These are phyloP conservation scores for Saccopteryx leptura DNA, from an alignment of 2,113 vertebrate species.

Conservation along the genomic window DNA sequence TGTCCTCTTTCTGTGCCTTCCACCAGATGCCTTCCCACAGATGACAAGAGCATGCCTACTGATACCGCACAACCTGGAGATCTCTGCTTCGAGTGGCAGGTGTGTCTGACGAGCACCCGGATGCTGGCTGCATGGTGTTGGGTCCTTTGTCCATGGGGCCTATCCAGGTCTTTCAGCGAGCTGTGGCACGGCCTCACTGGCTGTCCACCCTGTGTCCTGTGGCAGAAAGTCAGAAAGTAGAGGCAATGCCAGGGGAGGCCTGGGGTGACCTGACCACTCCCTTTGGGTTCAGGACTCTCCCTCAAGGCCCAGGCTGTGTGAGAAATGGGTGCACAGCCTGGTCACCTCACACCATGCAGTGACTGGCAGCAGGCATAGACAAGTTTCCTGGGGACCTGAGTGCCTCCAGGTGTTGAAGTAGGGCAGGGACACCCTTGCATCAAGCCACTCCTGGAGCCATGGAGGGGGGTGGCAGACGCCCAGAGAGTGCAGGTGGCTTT, in stretches of 20 bases:
- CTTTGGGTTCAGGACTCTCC: neutral
- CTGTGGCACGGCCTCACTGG: neutral
- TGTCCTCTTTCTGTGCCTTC: neutral
- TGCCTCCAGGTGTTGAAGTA: neutral
- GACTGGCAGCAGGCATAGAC: neutral
- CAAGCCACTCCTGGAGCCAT: neutral
- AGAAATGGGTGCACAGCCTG: neutral
- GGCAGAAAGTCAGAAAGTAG: neutral
- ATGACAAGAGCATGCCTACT: neutral
- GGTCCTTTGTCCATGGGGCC: accelerated
- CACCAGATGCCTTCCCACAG: neutral
- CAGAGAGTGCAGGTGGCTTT: neutral
- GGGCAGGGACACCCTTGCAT: neutral
- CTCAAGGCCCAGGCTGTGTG: neutral
- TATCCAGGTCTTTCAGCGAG: neutral
- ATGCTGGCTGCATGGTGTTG: neutral
- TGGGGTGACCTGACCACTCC: neutral
- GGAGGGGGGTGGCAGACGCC: neutral
- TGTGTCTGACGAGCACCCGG: neutral
- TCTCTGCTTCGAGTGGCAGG: accelerated
- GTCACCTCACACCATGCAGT: neutral
- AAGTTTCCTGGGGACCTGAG: no score
- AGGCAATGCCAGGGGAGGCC: neutral
- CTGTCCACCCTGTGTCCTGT: neutral
- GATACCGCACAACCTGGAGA: neutral